Conservation (phyloP, 2,888 invertebrate genomes). For the Zaprionus obscuricornis region DNA sequence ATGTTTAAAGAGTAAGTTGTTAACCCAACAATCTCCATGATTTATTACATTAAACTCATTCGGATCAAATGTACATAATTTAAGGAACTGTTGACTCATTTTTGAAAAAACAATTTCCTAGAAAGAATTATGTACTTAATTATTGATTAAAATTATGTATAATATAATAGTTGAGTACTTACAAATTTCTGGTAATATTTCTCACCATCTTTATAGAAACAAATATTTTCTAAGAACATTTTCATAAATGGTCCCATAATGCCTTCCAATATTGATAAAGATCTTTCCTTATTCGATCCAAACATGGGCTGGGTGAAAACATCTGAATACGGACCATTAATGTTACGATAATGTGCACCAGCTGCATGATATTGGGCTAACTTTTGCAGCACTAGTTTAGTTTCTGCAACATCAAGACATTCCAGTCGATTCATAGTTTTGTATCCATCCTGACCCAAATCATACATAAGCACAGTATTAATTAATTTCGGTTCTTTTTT, state of each 20-base stretch:
- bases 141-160: background rate
- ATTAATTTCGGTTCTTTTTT: constrained; percentile 49
- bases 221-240: constrained; percentile 46
- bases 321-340: constrained; percentile 62
- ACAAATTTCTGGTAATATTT: constrained; percentile 67
- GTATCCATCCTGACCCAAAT: constrained; percentile 70
- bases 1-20: constrained; percentile 78
- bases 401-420: constrained; percentile 76
- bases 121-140: background rate
- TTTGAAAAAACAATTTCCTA: constrained; percentile 53
- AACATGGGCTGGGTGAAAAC: constrained; percentile 40
- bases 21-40: constrained; percentile 80
- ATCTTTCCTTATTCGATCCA: constrained; percentile 29
- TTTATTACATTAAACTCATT: constrained; percentile 74
- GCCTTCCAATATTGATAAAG: constrained; percentile 40
- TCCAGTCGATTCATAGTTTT: constrained; percentile 73
- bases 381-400: constrained; percentile 70
- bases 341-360: constrained; percentile 63
- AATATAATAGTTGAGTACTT: constrained; percentile 4
- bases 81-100: constrained; percentile 44
- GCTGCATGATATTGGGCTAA: constrained; percentile 82
- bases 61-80: constrained; percentile 37
- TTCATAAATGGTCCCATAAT: constrained; percentile 42
- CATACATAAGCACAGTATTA: constrained; percentile 74
- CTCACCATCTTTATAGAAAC: constrained; percentile 43